phyloP scores from a whole-genome alignment of 2,888 invertebrate species.

The Drosophila seclusa region DNA sequence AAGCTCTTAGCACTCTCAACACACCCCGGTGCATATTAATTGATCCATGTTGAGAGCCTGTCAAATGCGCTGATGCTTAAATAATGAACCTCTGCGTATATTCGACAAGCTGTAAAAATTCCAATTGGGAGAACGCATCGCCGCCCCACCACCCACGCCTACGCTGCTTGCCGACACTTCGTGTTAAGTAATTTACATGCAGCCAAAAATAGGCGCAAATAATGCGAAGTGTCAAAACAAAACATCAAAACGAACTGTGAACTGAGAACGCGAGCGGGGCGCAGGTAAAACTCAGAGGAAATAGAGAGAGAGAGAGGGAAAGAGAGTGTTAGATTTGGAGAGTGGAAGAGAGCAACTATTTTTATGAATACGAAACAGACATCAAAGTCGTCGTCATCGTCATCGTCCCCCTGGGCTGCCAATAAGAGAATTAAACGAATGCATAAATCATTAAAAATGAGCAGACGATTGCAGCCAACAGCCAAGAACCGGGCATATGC shows the following conservation, averaged over 20 bases:
- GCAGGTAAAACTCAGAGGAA: slow-evolving; percentile 31
- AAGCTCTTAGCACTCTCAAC: slow-evolving; percentile 62
- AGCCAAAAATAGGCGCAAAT: slow-evolving; percentile 70
- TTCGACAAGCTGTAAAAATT: slow-evolving; percentile 55
- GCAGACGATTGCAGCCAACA: slow-evolving; percentile 49
- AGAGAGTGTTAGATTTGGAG: not conserved
- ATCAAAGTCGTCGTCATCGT: slow-evolving; percentile 59
- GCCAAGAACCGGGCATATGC: slow-evolving; percentile 56
- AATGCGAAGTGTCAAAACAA: slow-evolving; percentile 76
- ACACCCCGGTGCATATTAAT: slow-evolving; percentile 71
- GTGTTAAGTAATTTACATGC: slow-evolving; percentile 68
- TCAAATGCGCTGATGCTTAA: slow-evolving; percentile 66
- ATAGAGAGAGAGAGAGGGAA: not conserved
- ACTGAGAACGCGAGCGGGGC: not conserved
- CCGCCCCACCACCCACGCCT: not conserved
- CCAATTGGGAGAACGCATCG: slow-evolving; percentile 48
- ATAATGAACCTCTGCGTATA: slow-evolving; percentile 50
- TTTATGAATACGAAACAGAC: slow-evolving; percentile 38
- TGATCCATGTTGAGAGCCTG: slow-evolving; percentile 74
- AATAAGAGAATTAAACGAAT: slow-evolving; percentile 74
- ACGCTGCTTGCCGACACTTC: slow-evolving; percentile 10
- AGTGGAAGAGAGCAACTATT: slow-evolving; percentile 23
- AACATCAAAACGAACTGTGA: slow-evolving; percentile 68
- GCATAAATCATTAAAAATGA: slow-evolving; percentile 71
- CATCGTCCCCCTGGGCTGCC: slow-evolving; percentile 55